Conservation (phyloP, 2,888 invertebrate species). For the Stegana nigrithorax region DNA sequence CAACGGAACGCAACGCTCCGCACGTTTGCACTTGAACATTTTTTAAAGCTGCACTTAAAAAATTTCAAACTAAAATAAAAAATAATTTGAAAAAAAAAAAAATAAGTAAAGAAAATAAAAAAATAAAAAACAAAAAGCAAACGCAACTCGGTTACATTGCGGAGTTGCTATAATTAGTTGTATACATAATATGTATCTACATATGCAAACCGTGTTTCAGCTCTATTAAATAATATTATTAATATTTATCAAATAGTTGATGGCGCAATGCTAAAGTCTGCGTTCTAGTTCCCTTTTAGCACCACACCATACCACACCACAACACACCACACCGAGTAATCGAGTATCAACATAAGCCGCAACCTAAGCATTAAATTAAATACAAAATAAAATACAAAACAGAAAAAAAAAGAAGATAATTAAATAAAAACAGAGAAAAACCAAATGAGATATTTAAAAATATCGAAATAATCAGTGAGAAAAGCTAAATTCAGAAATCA, state of each 20-base stretch:
- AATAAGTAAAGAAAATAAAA: neutral
- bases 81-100: neutral
- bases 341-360: no score
- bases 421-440: conserved; percentile 22
- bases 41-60: neutral
- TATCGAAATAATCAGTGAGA: neutral
- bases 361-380: conserved; percentile 18
- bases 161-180: no score
- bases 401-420: conserved; percentile 8
- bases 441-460: conserved; percentile 20
- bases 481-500: conserved; percentile 17
- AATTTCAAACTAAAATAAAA: neutral
- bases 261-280: neutral
- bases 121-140: neutral
- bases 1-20: no score
- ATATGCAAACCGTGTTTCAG: conserved; percentile 11
- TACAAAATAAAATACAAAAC: conserved; percentile 27
- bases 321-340: no score
- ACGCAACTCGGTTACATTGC: neutral
- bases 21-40: neutral
- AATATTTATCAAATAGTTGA: neutral
- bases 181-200: no score
- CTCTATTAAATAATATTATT: neutral
- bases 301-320: no score
- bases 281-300: neutral